Percentiles rank a stretch among this genome's conserved stretches.
Evolutionary conservation across 1,140 invertebrate genomes (phyloP).

Genomic region (Thaumetopoea pityocampa): DNA sequence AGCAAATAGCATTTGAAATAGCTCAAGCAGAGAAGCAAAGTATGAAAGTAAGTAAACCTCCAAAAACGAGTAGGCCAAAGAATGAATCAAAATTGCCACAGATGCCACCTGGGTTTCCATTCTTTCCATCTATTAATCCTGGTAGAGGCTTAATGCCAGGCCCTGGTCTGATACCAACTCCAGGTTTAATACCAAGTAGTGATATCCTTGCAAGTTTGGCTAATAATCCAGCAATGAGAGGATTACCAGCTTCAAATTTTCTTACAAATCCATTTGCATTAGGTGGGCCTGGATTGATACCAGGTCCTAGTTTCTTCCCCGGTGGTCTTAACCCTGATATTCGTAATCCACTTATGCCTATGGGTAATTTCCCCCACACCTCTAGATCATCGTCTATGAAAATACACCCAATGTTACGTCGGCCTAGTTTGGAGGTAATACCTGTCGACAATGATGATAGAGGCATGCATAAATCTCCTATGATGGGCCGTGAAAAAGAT

Average conservation of each 20-base stretch:
- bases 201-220: conserved; percentile 59
- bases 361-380: conserved; percentile 73
- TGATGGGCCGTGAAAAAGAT: conserved; percentile 58
- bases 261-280: conserved; percentile 70
- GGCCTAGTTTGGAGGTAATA: conserved; percentile 74
- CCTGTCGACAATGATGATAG: conserved; percentile 67
- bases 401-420: conserved; percentile 65
- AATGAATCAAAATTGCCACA: conserved; percentile 79
- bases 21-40: conserved; percentile 55
- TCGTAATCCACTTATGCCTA: conserved; percentile 57
- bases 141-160: conserved; percentile 73
- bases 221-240: conserved; percentile 64
- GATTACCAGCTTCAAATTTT: conserved; percentile 52
- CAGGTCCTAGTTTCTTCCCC: conserved; percentile 75
- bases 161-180: conserved; percentile 82
- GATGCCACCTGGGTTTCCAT: conserved; percentile 71
- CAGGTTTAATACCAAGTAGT: conserved; percentile 67
- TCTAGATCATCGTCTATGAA: conserved; percentile 72
- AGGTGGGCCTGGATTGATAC: conserved; percentile 57
- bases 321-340: conserved; percentile 58
- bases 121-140: conserved; percentile 74
- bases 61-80: conserved; percentile 77
- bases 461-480: conserved; percentile 56
- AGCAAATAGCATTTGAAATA: conserved; percentile 59
- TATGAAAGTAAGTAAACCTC: conserved; percentile 51